These are phyloP conservation scores for Amblyopsis rosae DNA, from an alignment of 2,113 vertebrate species.

Conservation along the genomic window DNA sequence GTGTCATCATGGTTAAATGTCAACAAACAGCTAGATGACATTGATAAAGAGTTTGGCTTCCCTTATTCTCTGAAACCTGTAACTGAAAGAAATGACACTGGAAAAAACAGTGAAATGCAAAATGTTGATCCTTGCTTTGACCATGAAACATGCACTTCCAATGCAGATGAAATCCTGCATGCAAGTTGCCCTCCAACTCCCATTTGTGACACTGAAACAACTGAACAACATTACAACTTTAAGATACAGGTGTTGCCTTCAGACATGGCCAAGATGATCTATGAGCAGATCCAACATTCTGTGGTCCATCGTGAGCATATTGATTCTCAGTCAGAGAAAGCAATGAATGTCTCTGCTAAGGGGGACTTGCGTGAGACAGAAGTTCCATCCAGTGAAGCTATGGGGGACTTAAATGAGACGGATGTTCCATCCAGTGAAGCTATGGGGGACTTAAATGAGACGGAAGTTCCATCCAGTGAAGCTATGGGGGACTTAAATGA, in stretches of 20 bases:
- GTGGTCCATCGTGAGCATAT: neutral
- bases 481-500: neutral
- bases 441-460: neutral
- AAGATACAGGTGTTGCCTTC: constrained; percentile 60
- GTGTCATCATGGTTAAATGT: constrained; percentile 68
- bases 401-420: neutral
- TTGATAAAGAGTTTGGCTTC: constrained; percentile 67
- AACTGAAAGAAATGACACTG: too few species aligned
- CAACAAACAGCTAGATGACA: constrained; percentile 61
- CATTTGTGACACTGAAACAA: neutral
- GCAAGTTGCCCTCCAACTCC: neutral
- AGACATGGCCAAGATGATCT: constrained; percentile 52
- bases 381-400: too few species aligned
- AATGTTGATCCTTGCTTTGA: too few species aligned
- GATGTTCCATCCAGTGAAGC: neutral
- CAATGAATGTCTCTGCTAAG: neutral
- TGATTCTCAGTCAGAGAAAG: neutral
- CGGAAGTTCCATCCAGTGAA: neutral
- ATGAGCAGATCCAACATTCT: constrained; percentile 12
- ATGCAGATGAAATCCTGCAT: too few species aligned
- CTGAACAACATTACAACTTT: constrained; percentile 25
- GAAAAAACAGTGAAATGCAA: too few species aligned
- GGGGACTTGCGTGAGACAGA: neutral
- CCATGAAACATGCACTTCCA: too few species aligned
- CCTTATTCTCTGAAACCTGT: constrained; percentile 16